Evolutionary conservation across 2,113 vertebrate genomes (phyloP).

Genomic region (Proteles cristata): DNA sequence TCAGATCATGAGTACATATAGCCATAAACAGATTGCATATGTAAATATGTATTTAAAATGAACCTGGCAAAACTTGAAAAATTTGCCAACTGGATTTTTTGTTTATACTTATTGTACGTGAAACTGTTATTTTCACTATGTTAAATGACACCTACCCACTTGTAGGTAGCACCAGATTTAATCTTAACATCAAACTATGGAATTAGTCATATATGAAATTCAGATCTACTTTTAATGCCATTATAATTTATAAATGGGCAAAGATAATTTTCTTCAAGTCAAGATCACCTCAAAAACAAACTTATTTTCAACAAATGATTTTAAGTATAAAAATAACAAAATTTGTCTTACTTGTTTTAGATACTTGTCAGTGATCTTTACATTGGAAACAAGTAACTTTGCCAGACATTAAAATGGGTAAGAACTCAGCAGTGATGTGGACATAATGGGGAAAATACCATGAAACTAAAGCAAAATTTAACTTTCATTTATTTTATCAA

Average conservation of each 20-base stretch:
- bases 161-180: background rate
- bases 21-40: background rate
- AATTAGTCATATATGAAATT: background rate
- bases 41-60: background rate
- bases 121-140: constrained; percentile 5
- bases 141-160: background rate
- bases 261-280: background rate
- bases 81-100: background rate
- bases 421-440: background rate
- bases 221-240: background rate
- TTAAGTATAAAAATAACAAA: background rate
- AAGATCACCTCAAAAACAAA: background rate
- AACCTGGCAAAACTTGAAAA: background rate
- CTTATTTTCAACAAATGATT: background rate
- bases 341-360: background rate
- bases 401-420: background rate
- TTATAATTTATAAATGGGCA: background rate
- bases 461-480: background rate
- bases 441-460: background rate
- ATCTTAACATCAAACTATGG: background rate
- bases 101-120: background rate
- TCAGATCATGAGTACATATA: background rate
- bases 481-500: background rate
- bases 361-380: background rate
- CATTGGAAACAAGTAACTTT: background rate